Evolutionary conservation across 2,888 invertebrate genomes (phyloP), one percentile per base, ranked within the genome.

Genomic region (Danaus chrysippus): DNA sequence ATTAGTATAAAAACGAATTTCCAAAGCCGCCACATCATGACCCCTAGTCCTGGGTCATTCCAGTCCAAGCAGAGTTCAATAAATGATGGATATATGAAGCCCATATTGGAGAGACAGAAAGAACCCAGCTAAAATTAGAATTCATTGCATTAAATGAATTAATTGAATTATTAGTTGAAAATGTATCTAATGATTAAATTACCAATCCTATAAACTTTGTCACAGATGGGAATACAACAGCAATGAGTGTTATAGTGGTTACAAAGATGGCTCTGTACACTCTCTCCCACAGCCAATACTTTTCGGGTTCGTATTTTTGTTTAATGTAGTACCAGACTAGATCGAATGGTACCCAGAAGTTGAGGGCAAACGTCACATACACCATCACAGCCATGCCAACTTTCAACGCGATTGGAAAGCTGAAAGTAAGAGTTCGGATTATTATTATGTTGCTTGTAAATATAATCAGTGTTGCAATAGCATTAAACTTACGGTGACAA

Each of bases 301-400:
- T 75, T 0, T 64, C 42, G 0, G 68, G 68, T 0, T 63, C 44
- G 59, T 83, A 76, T 0, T 59, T 60, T 9, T 54, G 57, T 65
- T 76, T 75, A 10, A 83, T 23, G 53, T 83, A 82, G 58, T 68
- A 65, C 84, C 83, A 85, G 3, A 76, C 64, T 9, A 83, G 67
- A 8, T 84, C 76, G 60, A 83, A 84, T 0, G 81, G 80, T 3
- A 81, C 70, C 78, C 80, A 83, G 66, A 84, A 84, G 64, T 76
- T 79, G 0, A 83, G 70, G 0, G 76, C 78, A 41, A 76, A 84
- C 0, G 79, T 77, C 0, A 81, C 72, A 62, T 74, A 81, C 0
- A 82, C 67, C 68, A 78, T 74, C 0, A 82, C 1, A 0, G 76
- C 75, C 73, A 83, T 71, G 17, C 76, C 70, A 0, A 75, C 72